These are phyloP conservation scores for Xiphophorus birchmanni DNA, from an alignment of 2,797 vertebrate species.

Conservation along the genomic window DNA sequence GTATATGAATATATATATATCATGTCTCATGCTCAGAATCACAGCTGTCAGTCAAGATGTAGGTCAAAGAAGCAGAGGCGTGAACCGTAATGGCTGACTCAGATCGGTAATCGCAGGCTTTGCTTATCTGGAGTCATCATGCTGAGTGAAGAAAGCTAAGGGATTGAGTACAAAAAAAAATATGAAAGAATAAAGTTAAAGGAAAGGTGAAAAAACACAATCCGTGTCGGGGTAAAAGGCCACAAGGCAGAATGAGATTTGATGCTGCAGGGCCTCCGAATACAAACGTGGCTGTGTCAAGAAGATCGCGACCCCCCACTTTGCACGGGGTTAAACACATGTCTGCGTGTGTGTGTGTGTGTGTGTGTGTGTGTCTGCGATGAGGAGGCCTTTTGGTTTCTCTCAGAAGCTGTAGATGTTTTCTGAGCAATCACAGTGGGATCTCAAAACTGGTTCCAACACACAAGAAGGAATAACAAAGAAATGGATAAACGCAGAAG, in stretches of 20 bases:
- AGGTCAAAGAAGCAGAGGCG: slow-evolving; percentile 56
- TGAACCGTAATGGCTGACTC: slow-evolving; percentile 37
- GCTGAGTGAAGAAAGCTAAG: slow-evolving; percentile 23
- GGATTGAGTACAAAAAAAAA: slow-evolving; percentile 6
- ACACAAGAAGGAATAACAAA: background rate
- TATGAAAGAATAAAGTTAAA: background rate
- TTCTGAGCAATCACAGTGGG: slow-evolving; percentile 17
- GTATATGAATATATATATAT: background rate
- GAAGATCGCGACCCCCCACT: slow-evolving; percentile 28
- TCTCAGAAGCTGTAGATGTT: slow-evolving; percentile 25
- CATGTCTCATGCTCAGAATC: slow-evolving; percentile 11
- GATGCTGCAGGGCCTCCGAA: slow-evolving; percentile 5
- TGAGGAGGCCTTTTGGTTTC: slow-evolving; percentile 26
- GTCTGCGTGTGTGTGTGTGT: background rate
- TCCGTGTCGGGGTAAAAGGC: background rate
- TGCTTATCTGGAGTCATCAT: slow-evolving; percentile 18
- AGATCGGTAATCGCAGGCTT: slow-evolving; percentile 29
- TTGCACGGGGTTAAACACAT: slow-evolving; percentile 19
- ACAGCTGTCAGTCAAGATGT: slow-evolving; percentile 61
- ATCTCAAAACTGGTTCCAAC: slow-evolving; percentile 50
- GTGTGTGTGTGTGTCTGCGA: background rate
- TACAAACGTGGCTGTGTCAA: slow-evolving; percentile 29
- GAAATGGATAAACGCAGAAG: slow-evolving; percentile 39
- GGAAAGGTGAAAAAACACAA: slow-evolving; percentile 3
- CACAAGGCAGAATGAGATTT: slow-evolving; percentile 29